A percentile compares a stretch with the other conserved stretches of the same genome.
Evolutionary conservation across 2,888 invertebrate species (phyloP).

Genomic region (Fragum sueziense): DNA sequence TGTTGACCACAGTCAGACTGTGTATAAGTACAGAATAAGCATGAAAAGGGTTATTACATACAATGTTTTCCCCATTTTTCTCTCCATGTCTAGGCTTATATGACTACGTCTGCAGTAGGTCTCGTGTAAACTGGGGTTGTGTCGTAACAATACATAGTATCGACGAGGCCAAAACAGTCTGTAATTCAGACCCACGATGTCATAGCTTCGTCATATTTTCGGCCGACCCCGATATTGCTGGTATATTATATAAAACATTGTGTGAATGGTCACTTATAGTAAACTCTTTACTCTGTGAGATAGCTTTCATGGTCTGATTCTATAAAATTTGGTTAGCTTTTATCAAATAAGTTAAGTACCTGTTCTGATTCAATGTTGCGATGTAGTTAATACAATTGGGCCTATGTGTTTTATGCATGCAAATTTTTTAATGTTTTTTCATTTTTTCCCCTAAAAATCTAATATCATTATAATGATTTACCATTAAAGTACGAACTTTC

Average conservation of each 20-base stretch:
- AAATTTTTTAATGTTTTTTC: too few relatives aligned
- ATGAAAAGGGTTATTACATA: neutral
- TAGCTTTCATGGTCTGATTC: too few relatives aligned
- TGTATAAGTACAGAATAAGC: too few relatives aligned
- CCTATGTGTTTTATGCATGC: too few relatives aligned
- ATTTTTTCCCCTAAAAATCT: too few relatives aligned
- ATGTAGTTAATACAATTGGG: too few relatives aligned
- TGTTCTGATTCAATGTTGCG: too few relatives aligned
- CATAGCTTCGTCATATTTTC: slow-evolving; percentile 73
- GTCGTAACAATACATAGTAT: slow-evolving; percentile 69
- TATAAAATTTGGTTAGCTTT: too few relatives aligned
- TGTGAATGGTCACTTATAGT: neutral
- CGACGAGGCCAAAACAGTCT: slow-evolving; percentile 66
- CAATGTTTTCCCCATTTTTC: neutral
- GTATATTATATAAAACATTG: slow-evolving; percentile 53
- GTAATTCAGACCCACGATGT: slow-evolving; percentile 67
- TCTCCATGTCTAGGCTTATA: slow-evolving; percentile 56
- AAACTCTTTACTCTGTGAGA: neutral
- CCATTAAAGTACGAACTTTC: too few relatives aligned
- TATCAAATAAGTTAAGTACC: too few relatives aligned
- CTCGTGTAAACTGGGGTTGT: slow-evolving; percentile 77
- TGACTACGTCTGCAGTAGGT: slow-evolving; percentile 72
- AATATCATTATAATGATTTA: too few relatives aligned
- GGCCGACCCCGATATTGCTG: slow-evolving; percentile 67
- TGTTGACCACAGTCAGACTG: too few relatives aligned